A percentile compares a stretch with the other conserved stretches of the same genome.
Conservation (phyloP, 2,797 vertebrate species). For the Hyperoplus immaculatus region DNA sequence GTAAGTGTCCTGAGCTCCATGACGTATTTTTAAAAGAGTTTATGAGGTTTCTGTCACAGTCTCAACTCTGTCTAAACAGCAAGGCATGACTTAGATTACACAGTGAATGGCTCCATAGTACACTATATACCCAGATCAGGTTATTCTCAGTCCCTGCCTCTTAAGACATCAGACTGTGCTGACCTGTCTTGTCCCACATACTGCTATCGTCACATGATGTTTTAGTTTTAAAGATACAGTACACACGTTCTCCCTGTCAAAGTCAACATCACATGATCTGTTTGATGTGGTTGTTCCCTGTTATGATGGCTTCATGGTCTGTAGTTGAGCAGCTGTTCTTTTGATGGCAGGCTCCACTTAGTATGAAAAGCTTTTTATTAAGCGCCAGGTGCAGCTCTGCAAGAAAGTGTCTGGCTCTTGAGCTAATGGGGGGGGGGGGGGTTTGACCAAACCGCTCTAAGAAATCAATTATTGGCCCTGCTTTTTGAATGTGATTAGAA, state of each 20-base stretch:
- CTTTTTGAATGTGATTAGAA: slow-evolving; percentile 4
- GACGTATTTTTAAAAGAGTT: slow-evolving; percentile 26
- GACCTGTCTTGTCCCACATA: slow-evolving; percentile 2
- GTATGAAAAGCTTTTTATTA: slow-evolving; percentile 73
- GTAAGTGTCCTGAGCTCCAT: slow-evolving; percentile 69
- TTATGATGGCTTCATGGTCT: slow-evolving; percentile 48
- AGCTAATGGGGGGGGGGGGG: slow-evolving; percentile 64
- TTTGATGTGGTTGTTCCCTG: slow-evolving; percentile 68
- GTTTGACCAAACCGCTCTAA: slow-evolving; percentile 21
- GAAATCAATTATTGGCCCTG: slow-evolving; percentile 13
- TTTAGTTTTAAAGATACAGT: slow-evolving; percentile 17
- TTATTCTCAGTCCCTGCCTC: slow-evolving; percentile 43
- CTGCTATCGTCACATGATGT: slow-evolving; percentile 7
- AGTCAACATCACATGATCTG: slow-evolving; percentile 41
- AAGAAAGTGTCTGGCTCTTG: slow-evolving; percentile 44
- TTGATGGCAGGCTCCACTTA: slow-evolving; percentile 58
- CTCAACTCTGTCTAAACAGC: slow-evolving; percentile 57
- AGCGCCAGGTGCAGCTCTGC: slow-evolving; percentile 70
- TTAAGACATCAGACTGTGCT: slow-evolving; percentile 18
- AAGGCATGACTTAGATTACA: slow-evolving; percentile 72
- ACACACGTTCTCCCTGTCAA: slow-evolving; percentile 44
- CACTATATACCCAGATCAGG: slow-evolving; percentile 36
- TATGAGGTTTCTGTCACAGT: slow-evolving; percentile 27
- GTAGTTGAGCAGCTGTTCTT: slow-evolving; percentile 68
- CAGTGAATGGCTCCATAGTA: slow-evolving; percentile 45